Conservation (phyloP, 1,140 invertebrate genomes). For the Bactericera cockerelli region DNA sequence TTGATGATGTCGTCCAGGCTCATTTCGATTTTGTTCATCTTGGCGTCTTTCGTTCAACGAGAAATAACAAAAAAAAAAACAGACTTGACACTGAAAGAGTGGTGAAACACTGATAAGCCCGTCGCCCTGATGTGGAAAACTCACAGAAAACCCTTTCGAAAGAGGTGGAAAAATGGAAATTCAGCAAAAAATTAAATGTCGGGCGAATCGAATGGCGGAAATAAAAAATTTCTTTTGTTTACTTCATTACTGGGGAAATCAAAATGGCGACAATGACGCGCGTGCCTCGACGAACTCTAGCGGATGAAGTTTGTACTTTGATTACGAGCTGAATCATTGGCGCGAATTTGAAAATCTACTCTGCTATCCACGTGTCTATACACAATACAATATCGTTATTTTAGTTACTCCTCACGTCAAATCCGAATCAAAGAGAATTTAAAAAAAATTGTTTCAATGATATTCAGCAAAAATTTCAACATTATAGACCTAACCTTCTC, state of each 20-base stretch:
- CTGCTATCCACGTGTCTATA: too few species aligned
- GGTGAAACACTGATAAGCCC: not conserved
- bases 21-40: constrained; percentile 5
- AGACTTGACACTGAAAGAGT: not conserved
- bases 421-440: too few species aligned
- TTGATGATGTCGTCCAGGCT: constrained; percentile 4
- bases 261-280: not conserved
- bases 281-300: too few species aligned
- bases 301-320: too few species aligned
- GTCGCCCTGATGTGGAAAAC: not conserved
- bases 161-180: not conserved
- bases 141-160: not conserved
- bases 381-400: too few species aligned
- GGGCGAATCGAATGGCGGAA: not conserved
- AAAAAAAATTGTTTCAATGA: too few species aligned
- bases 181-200: not conserved
- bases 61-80: not conserved
- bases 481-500: too few species aligned
- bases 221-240: too few species aligned
- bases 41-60: not conserved
- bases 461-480: too few species aligned
- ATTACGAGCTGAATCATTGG: too few species aligned
- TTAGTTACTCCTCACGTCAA: too few species aligned
- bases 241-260: not conserved
- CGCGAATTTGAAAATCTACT: too few species aligned